Evolutionary conservation across 1,140 invertebrate species (phyloP).

Genomic region (Hycleus phaleratus): DNA sequence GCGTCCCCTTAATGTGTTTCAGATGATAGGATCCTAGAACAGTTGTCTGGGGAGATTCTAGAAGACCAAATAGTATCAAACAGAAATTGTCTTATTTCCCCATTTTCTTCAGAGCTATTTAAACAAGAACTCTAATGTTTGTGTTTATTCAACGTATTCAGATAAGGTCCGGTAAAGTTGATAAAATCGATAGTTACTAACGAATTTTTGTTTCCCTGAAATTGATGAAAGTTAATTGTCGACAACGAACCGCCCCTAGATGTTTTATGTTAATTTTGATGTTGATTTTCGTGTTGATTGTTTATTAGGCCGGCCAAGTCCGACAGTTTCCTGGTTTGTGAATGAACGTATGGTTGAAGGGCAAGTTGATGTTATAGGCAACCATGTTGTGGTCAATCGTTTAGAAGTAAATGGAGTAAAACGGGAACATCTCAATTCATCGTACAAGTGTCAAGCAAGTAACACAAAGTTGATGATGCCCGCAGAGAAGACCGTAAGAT

Average conservation of each 20-base stretch:
- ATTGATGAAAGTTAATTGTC: too few species aligned
- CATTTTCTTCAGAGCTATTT: not conserved
- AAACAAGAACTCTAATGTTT: too few species aligned
- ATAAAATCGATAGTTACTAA: too few species aligned
- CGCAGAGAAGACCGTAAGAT: constrained; percentile 64
- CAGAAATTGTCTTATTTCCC: constrained; percentile 22
- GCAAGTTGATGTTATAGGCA: constrained; percentile 51
- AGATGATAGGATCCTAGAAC: constrained; percentile 23
- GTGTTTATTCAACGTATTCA: too few species aligned
- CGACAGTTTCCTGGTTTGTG: constrained; percentile 69
- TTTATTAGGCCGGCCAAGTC: constrained; percentile 66
- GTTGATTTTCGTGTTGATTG: not conserved
- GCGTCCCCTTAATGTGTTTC: constrained; percentile 25
- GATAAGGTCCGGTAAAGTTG: too few species aligned
- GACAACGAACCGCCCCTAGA: too few species aligned
- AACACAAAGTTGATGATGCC: constrained; percentile 79
- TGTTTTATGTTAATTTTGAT: not conserved
- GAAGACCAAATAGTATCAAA: constrained; percentile 12
- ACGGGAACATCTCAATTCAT: constrained; percentile 70
- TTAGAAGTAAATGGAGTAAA: constrained; percentile 62
- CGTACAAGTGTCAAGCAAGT: constrained; percentile 75
- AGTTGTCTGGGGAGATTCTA: constrained; percentile 10
- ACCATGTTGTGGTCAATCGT: constrained; percentile 70
- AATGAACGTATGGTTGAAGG: constrained; percentile 53
- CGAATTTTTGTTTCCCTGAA: too few species aligned